Evolutionary conservation across 2,888 invertebrate species (phyloP), one percentile per base, ranked within the genome.

Genomic region (Catocala fraxini): DNA sequence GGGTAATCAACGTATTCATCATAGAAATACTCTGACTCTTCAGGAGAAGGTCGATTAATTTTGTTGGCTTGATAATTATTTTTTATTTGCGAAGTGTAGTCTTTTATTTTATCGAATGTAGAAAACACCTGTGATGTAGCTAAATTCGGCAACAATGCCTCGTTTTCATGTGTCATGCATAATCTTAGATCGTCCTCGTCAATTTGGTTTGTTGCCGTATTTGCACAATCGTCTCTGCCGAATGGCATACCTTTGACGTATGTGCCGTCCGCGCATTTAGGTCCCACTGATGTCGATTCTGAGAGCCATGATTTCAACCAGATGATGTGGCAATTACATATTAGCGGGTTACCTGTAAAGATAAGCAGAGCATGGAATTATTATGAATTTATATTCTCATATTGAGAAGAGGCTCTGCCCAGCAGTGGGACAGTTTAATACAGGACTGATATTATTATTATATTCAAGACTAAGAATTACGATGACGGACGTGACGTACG

Each of bases 221-320:
- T 87, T 35, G 92, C 91, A 75, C 98, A 98, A 56, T 97, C 96
- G 58, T 95, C 95, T 63, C 96, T 95, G 10, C 96, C 96, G 66
- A 97, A 95, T 51, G 97, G 95, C 81, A 97, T 95, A 70, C 96
- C 96, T 73, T 96, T 96, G n/a, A 98, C 94, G 11, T 97, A 94
- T 13, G 96, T 96, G 0, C 98, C 98, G 80, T 98, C 97, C 34
- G 96, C 95, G 84, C 98, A 98, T 81, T 96, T 95, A 5, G 98
- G 98, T 4, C 97, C 97, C 6, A 96, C 95, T 4, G 96, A 94
- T 33, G 96, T 95, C 0, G 96, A 96, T 85, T 97, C 97, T 67
- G 96, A 96, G 34, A 98, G 89, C 98, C 98, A 98, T 4, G 96
- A 96, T 75, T 97, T 96, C 2, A 98, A 89, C 98, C 98, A 98